A percentile compares a stretch with the other conserved stretches of the same genome.
Evolutionary conservation across 2,888 invertebrate genomes (phyloP).

Genomic region (Acronicta leporina): DNA sequence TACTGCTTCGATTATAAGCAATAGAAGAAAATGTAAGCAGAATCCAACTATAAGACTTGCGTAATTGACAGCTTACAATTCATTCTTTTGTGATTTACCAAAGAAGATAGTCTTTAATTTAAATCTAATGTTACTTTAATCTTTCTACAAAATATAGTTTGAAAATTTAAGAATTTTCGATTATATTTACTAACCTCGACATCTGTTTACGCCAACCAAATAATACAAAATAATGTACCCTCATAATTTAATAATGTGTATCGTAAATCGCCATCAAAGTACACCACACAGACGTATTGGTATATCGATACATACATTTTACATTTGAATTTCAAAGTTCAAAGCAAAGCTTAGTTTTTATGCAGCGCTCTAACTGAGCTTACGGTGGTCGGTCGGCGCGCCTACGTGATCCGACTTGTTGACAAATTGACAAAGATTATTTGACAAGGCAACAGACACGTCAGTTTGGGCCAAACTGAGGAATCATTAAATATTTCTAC

Average conservation of each 20-base stretch:
- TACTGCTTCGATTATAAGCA: too few species aligned
- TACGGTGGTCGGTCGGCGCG: slow-evolving; percentile 80
- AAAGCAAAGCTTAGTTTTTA: slow-evolving; percentile 86
- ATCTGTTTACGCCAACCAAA: neutral
- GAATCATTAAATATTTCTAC: too few species aligned
- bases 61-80: too few species aligned
- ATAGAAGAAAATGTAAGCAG: too few species aligned
- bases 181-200: neutral
- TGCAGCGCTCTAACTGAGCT: slow-evolving; percentile 87
- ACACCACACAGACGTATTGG: slow-evolving; percentile 70
- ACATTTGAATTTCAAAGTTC: slow-evolving; percentile 87
- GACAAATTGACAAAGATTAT: slow-evolving; percentile 72
- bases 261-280: slow-evolving; percentile 61
- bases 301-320: slow-evolving; percentile 75
- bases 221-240: slow-evolving; percentile 6
- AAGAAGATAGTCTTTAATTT: too few species aligned
- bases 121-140: too few species aligned
- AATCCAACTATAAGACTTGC: too few species aligned
- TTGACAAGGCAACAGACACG: slow-evolving; percentile 28
- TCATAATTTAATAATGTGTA: slow-evolving; percentile 21
- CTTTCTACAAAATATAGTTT: too few species aligned
- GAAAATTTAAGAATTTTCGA: too few species aligned
- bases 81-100: too few species aligned
- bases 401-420: slow-evolving; percentile 81
- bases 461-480: too few species aligned